Evolutionary conservation across 2,888 invertebrate species (phyloP), one percentile per base, ranked within the genome.

Genomic region (Hemistola chrysoprasaria): DNA sequence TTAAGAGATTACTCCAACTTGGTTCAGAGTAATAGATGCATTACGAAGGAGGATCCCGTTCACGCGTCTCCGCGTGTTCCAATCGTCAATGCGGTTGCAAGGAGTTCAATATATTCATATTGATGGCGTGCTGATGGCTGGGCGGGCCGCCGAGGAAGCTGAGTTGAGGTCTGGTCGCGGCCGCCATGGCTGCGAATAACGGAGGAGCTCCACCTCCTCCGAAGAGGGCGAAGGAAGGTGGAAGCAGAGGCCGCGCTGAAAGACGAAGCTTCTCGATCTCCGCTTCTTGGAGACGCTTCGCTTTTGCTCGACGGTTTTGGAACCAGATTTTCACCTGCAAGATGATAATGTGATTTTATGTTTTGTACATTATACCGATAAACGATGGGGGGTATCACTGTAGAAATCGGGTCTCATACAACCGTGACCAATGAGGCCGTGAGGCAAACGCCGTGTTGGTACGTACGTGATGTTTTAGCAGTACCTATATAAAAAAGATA

Each of bases 221-320:
- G 62, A 93, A 92, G 43, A 93, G 84, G 16, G 93, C 93, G 65
- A 94, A 93, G 24, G 94, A 93, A 8, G 94, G 94, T 29, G 94
- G 93, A 37, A 95, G 79, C 42, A 95, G 82, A 0, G 95, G 95
- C 50, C 95, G 89, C 3, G 95, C 95, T n/a, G 96, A 95, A 11
- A 96, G 90, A 62, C 97, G 92, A 36, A 97, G 86, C 75, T 97
- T 97, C 80, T 98, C 97, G 59, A 97, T 92, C 81, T 97, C 97
- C 1, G 97, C 98, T 72, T 99, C 98, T 86, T 98, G 98, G 2
- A 98, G 91, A 10, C 99, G 91, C 90, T 99, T 99, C 68, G 97
- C 97, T 87, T 99, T 99, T 55, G 98, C 98, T 31, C 96, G 91
- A 1, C 96, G 91, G 78, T 97, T 97, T 90, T 96, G 96, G 77